Percentiles rank a stretch among this genome's conserved stretches.
Evolutionary conservation across 2,113 vertebrate species (phyloP).

Genomic region (Stegastes partitus): DNA sequence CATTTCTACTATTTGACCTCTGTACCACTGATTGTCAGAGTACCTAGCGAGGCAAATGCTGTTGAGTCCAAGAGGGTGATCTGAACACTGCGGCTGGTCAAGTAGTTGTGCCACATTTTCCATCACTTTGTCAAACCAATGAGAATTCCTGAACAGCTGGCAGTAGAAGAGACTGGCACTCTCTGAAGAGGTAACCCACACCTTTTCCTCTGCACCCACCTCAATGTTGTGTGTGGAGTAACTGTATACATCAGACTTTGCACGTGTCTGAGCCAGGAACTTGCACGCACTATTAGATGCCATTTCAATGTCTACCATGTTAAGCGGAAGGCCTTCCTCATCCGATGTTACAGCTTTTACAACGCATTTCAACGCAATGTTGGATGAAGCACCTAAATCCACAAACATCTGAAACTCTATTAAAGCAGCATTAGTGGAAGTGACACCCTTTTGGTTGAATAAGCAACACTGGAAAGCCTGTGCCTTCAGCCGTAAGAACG

Average conservation of each 20-base stretch:
- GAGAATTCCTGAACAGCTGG: conserved; percentile 86
- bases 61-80: conserved; percentile 52
- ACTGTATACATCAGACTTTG: conserved; percentile 81
- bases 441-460: neutral
- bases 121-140: conserved; percentile 79
- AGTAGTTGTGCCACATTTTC: conserved; percentile 73
- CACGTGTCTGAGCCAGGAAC: conserved; percentile 33
- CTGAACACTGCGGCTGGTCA: conserved; percentile 36
- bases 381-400: neutral
- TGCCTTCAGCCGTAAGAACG: conserved; percentile 44
- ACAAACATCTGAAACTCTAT: conserved; percentile 56
- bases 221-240: conserved; percentile 86
- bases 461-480: conserved; percentile 68
- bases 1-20: conserved; percentile 83
- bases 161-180: conserved; percentile 88
- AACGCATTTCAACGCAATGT: conserved; percentile 34
- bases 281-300: conserved; percentile 8
- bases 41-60: conserved; percentile 89
- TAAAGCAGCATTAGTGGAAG: conserved; percentile 5
- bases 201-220: conserved; percentile 84
- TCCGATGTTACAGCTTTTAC: conserved; percentile 48
- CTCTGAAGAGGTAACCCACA: conserved; percentile 85
- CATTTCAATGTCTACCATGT: conserved; percentile 58
- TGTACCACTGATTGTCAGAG: conserved; percentile 88
- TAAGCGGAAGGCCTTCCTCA: conserved; percentile 44